These are phyloP conservation scores for Gila orcuttii DNA, from an alignment of 2,113 vertebrate genomes.

Conservation along the genomic window DNA sequence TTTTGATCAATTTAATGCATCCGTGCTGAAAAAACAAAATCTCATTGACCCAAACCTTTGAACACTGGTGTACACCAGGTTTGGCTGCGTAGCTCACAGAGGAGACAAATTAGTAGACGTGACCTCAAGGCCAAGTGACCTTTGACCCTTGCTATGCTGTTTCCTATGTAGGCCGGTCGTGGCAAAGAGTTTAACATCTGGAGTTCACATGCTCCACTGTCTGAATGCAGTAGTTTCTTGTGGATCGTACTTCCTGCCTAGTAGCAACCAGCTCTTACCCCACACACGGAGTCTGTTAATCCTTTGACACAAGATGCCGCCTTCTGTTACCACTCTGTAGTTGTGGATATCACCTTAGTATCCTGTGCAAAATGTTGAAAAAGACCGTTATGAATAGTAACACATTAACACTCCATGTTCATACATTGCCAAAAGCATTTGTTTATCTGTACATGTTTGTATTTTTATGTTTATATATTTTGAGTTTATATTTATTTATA, in stretches of 20 bases:
- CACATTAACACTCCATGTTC: background rate
- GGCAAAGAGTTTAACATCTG: slow-evolving; percentile 40
- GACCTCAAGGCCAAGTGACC: slow-evolving; percentile 28
- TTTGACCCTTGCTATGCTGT: slow-evolving; percentile 9
- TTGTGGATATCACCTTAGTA: background rate
- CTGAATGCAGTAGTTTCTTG: background rate
- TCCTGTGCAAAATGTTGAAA: background rate
- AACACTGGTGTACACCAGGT: background rate
- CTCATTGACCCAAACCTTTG: background rate
- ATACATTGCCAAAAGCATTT: background rate
- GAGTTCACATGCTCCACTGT: slow-evolving; percentile 23
- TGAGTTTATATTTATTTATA: background rate
- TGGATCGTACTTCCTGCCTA: background rate
- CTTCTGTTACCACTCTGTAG: background rate
- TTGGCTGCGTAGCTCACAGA: background rate
- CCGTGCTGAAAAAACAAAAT: background rate
- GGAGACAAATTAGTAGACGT: slow-evolving; percentile 11
- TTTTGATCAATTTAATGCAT: background rate
- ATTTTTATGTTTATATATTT: background rate
- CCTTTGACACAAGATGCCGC: background rate
- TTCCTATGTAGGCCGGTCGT: slow-evolving; percentile 17
- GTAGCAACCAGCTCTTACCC: background rate
- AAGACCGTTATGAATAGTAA: background rate
- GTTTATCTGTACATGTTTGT: background rate
- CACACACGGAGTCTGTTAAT: background rate